phyloP scores from a whole-genome alignment of 2,113 vertebrate species.

The Ceratotherium simum region DNA sequence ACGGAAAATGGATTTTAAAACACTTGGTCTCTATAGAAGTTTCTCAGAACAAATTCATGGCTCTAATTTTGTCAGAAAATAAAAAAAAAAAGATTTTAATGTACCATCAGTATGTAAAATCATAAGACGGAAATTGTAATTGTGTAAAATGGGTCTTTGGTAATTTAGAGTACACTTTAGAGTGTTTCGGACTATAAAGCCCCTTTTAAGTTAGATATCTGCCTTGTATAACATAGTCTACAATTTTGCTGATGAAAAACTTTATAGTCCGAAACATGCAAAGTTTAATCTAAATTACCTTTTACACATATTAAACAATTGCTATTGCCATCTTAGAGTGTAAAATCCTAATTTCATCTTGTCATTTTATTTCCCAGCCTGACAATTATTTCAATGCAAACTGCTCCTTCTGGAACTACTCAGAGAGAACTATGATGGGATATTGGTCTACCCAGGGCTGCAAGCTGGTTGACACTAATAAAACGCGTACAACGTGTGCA shows the following conservation, averaged over 20 bases:
- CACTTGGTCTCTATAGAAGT: constrained; percentile 52
- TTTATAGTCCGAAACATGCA: constrained; percentile 86
- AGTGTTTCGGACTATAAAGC: constrained; percentile 84
- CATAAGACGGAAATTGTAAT: constrained; percentile 81
- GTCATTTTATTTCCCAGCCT: constrained; percentile 91
- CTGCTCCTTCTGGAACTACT: constrained; percentile 99
- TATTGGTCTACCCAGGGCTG: constrained; percentile 99
- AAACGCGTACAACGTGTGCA: constrained; percentile 97
- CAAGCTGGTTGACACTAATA: constrained; percentile 97
- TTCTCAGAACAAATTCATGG: constrained; percentile 65
- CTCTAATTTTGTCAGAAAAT: constrained; percentile 73
- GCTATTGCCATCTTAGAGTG: constrained; percentile 79
- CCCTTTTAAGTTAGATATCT: constrained; percentile 83
- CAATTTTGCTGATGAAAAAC: constrained; percentile 86
- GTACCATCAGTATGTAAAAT: constrained; percentile 79
- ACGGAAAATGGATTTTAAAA: constrained; percentile 49
- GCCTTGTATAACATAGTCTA: constrained; percentile 78
- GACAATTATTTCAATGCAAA: constrained; percentile 99
- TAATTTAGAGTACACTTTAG: constrained; percentile 83
- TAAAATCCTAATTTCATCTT: constrained; percentile 85
- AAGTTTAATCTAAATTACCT: constrained; percentile 87
- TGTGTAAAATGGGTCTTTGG: constrained; percentile 81
- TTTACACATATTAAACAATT: constrained; percentile 84
- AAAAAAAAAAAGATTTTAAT: constrained; percentile 67
- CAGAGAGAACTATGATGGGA: constrained; percentile 99